Evolutionary conservation across 1,140 invertebrate species (phyloP), one percentile per base, ranked within the genome.

Genomic region (Leptinotarsa undecemlineata): DNA sequence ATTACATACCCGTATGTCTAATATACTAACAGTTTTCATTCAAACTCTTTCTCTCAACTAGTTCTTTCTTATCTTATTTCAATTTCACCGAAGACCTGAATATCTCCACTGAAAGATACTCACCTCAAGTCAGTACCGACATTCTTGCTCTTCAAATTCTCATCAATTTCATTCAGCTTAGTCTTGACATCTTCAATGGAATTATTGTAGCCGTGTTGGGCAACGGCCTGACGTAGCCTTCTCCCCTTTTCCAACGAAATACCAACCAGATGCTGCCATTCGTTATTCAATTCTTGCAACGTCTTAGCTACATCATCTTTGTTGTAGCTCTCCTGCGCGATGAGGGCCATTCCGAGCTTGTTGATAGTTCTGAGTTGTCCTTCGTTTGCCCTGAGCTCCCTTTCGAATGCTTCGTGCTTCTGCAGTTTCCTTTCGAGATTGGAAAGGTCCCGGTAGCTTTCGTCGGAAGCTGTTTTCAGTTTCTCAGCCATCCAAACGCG

Each of bases 351-450:
- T 5, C 92, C 94, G 67, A 90, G 86, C 81, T 94, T 95, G 77
- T 96, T 96, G 4, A 97, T 92, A 62, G 91, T 91, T 57, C 94
- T 86, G 14, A 98, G 85, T 82, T 96, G 94, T 17, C 94, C 95
- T 85, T 96, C 95, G 84, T 98, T 98, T 0, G 96, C 94, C 57
- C 94, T 89, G 6, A 99, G 85, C 84, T 99, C 98, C 20, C 97
- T 88, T 82, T 99, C 96, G 84, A 99, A 99, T 0, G 97, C 98
- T 85, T 99, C 96, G 83, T 99, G 98, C 83, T 98, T 98, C 85
- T 99, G 96, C 3, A 99, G 86, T 85, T 99, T 99, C 3, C 96
- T 89, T 74, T 96, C 95, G 57, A 99, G 86, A 83, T 98, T 98
- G 57, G 90, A 93, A 19, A 98, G 86, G 82, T 99, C 97, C 33